A percentile compares a stretch with the other conserved stretches of the same genome.
Conservation (phyloP, 2,888 invertebrate species). For the Himalopsyche japonica region DNA sequence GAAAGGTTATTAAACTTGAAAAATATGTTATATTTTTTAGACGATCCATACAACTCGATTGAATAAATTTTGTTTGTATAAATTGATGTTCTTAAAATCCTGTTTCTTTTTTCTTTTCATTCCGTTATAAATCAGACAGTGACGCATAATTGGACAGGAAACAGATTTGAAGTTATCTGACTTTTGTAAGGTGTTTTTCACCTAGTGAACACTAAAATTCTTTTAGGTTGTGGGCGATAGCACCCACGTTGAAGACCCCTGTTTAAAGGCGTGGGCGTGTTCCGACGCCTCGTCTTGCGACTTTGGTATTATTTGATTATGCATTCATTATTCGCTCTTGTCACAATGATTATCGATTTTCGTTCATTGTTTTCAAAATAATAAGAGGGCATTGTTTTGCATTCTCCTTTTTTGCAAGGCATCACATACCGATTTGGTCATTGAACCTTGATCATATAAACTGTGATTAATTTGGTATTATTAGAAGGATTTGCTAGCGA, state of each 20-base stretch:
- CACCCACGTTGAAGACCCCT: not conserved
- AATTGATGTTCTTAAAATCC: too few relatives aligned
- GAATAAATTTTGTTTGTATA: too few relatives aligned
- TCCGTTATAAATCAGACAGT: not conserved
- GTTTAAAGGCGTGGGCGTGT: not conserved
- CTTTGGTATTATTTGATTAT: not conserved
- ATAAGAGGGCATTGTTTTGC: not conserved
- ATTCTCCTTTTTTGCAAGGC: not conserved
- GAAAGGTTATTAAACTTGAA: not conserved
- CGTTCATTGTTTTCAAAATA: not conserved
- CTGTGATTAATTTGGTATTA: not conserved
- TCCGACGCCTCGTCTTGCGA: not conserved
- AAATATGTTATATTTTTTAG: too few relatives aligned
- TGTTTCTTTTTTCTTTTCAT: not conserved
- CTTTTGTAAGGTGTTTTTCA: not conserved
- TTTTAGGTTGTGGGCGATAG: not conserved
- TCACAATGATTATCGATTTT: conserved; percentile 1
- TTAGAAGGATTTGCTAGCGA: too few relatives aligned
- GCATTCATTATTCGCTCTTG: not conserved
- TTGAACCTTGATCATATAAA: not conserved
- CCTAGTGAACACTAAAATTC: not conserved
- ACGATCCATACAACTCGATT: too few relatives aligned
- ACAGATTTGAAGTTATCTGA: not conserved
- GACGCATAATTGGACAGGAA: not conserved
- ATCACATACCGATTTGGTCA: not conserved